A percentile compares a stretch with the other conserved stretches of the same genome.
Conservation (phyloP, 2,113 vertebrate species). For the Poeciliopsis retropinna region DNA sequence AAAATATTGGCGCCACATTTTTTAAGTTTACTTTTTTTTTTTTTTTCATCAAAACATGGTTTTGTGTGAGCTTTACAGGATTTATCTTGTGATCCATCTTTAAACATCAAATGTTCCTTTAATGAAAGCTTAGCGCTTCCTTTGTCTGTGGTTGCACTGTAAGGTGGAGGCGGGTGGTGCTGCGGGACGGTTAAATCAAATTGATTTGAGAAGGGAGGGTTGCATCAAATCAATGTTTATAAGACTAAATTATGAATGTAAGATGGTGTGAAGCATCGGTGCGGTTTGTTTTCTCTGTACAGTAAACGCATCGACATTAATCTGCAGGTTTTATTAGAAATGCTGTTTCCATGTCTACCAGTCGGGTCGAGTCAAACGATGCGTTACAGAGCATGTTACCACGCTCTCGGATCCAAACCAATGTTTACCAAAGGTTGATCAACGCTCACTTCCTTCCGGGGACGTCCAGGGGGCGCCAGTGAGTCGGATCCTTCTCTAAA, state of each 20-base stretch:
- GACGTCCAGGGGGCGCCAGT: conserved; percentile 1
- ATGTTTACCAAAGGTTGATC: conserved; percentile 68
- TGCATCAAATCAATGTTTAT: conserved; percentile 36
- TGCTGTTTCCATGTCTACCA: conserved; percentile 16
- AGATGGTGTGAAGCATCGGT: conserved; percentile 13
- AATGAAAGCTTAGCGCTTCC: conserved; percentile 6
- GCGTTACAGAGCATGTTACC: neutral
- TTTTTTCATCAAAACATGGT: neutral
- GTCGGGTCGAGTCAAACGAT: neutral
- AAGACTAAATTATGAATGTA: conserved; percentile 52
- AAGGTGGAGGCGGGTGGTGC: neutral
- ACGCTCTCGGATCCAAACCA: conserved; percentile 3
- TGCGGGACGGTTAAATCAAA: conserved; percentile 2
- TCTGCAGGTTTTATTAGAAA: conserved; percentile 26
- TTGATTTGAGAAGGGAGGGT: neutral
- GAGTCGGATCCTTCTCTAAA: neutral
- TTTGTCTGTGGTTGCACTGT: conserved; percentile 58
- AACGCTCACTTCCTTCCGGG: conserved; percentile 20
- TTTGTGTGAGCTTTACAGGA: neutral
- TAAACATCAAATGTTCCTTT: neutral
- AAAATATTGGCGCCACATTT: neutral
- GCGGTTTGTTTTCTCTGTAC: conserved; percentile 3
- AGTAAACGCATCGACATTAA: conserved; percentile 3
- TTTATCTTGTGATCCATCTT: neutral
- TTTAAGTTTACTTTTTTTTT: neutral